Conservation (phyloP, 2,113 vertebrate species). For the Zeus faber region DNA sequence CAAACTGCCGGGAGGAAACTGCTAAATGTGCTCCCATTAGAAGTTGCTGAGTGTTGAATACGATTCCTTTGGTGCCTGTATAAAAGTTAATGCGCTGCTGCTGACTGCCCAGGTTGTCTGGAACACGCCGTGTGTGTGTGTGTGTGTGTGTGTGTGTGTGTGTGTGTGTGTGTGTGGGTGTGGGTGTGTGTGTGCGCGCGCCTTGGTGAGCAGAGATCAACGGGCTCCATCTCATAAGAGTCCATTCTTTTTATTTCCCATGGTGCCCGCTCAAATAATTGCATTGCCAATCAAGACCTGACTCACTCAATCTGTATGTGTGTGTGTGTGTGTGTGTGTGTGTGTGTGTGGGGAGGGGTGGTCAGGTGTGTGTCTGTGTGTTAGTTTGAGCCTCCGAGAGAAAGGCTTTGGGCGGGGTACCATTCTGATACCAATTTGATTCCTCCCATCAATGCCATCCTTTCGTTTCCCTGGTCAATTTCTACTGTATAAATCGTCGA, state of each 20-base stretch:
- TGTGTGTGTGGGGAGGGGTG: background rate
- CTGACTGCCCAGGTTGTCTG: no score
- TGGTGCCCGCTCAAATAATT: background rate
- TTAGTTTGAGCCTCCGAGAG: background rate
- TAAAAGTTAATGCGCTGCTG: no score
- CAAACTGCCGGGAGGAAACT: no score
- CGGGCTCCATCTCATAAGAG: background rate
- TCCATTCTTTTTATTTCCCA: background rate
- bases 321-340: conserved; percentile 13
- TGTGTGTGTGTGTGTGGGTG: background rate
- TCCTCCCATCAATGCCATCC: no score
- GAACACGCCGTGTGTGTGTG: conserved; percentile 10
- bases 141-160: conserved; percentile 5
- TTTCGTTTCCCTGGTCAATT: no score
- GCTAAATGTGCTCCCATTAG: no score
- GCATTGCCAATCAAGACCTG: background rate
- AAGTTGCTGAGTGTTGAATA: no score
- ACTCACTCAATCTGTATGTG: background rate
- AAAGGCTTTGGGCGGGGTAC: no score
- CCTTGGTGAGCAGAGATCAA: background rate
- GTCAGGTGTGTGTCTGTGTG: background rate
- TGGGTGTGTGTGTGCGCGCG: conserved; percentile 1
- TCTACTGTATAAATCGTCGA: no score
- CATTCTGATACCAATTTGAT: no score
- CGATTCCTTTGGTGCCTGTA: no score